Percentiles rank a stretch among this genome's conserved stretches.
Conservation (phyloP, 2,113 vertebrate species). For the Platysternon megacephalum region DNA sequence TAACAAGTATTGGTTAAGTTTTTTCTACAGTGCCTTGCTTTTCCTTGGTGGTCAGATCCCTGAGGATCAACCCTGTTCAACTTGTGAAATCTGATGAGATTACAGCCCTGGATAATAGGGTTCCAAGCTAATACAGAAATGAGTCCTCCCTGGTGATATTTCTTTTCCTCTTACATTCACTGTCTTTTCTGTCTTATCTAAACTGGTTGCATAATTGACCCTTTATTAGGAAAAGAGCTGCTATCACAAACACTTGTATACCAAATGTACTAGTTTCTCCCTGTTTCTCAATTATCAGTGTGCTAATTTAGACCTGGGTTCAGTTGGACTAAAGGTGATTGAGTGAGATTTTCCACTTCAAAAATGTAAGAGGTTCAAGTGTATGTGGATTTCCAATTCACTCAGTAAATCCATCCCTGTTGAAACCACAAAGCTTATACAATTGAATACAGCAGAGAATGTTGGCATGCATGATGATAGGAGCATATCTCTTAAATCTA, state of each 20-base stretch:
- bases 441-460: not conserved
- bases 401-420: conserved; percentile 6
- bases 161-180: conserved; percentile 6
- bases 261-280: not conserved
- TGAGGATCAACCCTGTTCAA: not conserved
- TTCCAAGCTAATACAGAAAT: not conserved
- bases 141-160: not conserved
- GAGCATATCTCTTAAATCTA: not conserved
- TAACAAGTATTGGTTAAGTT: not conserved
- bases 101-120: rapidly evolving
- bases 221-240: conserved; percentile 28
- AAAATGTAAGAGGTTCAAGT: conserved; percentile 34
- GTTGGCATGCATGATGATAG: not conserved
- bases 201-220: not conserved
- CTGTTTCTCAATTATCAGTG: not conserved
- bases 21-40: not conserved
- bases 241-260: rapidly evolving
- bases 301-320: conserved; percentile 17
- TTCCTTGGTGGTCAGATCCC: not conserved
- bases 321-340: not conserved
- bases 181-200: conserved; percentile 6
- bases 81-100: not conserved
- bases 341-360: not conserved
- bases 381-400: not conserved
- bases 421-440: not conserved